A percentile compares a stretch with the other conserved stretches of the same genome.
Conservation (phyloP, 2,888 invertebrate species). For the Diaprepes abbreviatus region DNA sequence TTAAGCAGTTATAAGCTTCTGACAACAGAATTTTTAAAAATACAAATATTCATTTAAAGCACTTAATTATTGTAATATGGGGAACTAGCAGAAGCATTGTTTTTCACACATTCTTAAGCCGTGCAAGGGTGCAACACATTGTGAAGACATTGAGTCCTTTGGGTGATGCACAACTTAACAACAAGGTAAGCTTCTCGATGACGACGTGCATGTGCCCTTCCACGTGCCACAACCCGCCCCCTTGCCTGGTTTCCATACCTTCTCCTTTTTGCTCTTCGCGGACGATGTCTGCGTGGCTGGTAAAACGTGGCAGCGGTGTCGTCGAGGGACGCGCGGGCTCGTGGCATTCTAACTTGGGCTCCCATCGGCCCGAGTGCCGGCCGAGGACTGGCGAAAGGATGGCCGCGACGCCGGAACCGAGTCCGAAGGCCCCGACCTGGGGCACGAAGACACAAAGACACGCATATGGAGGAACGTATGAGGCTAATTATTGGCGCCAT, state of each 20-base stretch:
- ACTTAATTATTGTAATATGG: neutral
- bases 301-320: slow-evolving; percentile 58
- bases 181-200: slow-evolving; percentile 2
- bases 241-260: slow-evolving; percentile 47
- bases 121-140: slow-evolving; percentile 10
- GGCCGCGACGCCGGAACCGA: slow-evolving; percentile 14
- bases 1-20: neutral
- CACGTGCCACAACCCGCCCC: slow-evolving; percentile 2
- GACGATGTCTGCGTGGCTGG: slow-evolving; percentile 57
- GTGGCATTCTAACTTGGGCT: slow-evolving; percentile 61
- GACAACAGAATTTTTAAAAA: neutral
- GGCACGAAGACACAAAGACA: slow-evolving; percentile 40
- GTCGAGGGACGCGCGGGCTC: slow-evolving; percentile 60
- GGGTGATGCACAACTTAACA: slow-evolving; percentile 12
- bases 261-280: slow-evolving; percentile 55
- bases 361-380: slow-evolving; percentile 61
- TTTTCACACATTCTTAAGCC: neutral
- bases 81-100: neutral
- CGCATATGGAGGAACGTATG: slow-evolving; percentile 24
- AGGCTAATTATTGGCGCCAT: slow-evolving; percentile 18
- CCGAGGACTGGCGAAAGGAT: slow-evolving; percentile 55
- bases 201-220: slow-evolving; percentile 16
- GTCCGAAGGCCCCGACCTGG: slow-evolving; percentile 36
- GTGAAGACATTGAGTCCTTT: neutral
- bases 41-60: slow-evolving; percentile 1